Evolutionary conservation across 2,797 vertebrate species (phyloP).

Genomic region (Babyrousa celebensis): DNA sequence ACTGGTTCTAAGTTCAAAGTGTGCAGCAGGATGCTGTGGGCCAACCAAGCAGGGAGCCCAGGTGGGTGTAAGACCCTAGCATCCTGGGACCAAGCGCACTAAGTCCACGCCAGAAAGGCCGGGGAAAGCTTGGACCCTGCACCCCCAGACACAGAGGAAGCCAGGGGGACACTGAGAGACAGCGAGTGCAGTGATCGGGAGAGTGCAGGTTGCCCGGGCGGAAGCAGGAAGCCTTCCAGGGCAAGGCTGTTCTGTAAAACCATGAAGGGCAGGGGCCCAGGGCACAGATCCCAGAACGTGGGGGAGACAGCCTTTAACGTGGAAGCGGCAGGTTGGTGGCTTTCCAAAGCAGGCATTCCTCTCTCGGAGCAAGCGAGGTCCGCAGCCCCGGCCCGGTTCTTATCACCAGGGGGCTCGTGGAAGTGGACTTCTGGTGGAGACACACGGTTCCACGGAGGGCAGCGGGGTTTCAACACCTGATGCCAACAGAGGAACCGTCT

Average conservation of each 20-base stretch:
- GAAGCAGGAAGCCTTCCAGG: neutral
- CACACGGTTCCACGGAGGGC: neutral
- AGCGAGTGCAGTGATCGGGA: neutral
- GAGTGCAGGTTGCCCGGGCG: neutral
- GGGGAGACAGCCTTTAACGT: neutral
- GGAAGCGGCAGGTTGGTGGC: neutral
- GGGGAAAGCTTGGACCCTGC: neutral
- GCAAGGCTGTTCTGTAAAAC: neutral
- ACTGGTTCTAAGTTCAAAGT: neutral
- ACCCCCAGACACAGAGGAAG: neutral
- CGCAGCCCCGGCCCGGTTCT: too few relatives aligned
- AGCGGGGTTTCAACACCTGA: neutral
- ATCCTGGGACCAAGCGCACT: neutral
- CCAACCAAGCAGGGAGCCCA: neutral
- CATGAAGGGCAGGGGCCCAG: neutral
- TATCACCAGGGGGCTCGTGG: neutral
- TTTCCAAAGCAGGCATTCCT: neutral
- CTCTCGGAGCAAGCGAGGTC: neutral
- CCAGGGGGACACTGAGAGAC: neutral
- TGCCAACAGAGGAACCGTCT: neutral
- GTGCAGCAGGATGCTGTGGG: too few relatives aligned
- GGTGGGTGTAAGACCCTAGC: accelerated
- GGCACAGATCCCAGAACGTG: accelerated
- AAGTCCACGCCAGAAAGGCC: too few relatives aligned
- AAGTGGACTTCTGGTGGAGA: neutral